Evolutionary conservation across 2,113 vertebrate species (phyloP).

Genomic region (Notiomystis cincta): DNA sequence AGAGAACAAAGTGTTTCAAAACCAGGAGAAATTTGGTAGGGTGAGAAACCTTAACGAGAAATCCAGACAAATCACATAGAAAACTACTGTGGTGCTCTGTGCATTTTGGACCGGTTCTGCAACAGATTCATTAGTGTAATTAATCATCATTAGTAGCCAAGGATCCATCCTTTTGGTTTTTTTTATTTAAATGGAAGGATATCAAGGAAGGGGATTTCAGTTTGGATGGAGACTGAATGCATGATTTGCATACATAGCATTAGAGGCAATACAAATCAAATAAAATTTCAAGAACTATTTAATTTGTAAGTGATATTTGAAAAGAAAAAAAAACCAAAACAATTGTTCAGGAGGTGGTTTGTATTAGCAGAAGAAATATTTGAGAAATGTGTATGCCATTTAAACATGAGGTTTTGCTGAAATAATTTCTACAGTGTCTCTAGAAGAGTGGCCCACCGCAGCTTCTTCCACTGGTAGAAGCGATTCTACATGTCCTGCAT

Average conservation of each 20-base stretch:
- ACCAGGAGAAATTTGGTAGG: background rate
- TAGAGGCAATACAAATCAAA: background rate
- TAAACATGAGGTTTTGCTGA: background rate
- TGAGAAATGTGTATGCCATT: background rate
- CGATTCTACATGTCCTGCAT: background rate
- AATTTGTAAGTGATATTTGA: background rate
- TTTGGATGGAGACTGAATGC: background rate
- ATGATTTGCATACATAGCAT: background rate
- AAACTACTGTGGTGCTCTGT: accelerated
- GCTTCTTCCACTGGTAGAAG: background rate
- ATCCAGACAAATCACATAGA: background rate
- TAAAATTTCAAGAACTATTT: background rate
- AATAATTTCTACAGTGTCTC: background rate
- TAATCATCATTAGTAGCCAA: background rate
- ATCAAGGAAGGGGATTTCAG: background rate
- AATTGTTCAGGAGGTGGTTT: background rate
- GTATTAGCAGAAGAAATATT: background rate
- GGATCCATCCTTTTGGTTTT: background rate
- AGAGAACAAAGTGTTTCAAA: background rate
- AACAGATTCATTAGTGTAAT: background rate
- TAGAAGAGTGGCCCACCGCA: background rate
- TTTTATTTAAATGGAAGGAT: background rate
- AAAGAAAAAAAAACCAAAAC: background rate
- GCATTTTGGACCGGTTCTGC: background rate
- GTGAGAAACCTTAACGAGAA: background rate